phyloP scores from a whole-genome alignment of 2,797 vertebrate genomes.

The Darevskia mixta region DNA sequence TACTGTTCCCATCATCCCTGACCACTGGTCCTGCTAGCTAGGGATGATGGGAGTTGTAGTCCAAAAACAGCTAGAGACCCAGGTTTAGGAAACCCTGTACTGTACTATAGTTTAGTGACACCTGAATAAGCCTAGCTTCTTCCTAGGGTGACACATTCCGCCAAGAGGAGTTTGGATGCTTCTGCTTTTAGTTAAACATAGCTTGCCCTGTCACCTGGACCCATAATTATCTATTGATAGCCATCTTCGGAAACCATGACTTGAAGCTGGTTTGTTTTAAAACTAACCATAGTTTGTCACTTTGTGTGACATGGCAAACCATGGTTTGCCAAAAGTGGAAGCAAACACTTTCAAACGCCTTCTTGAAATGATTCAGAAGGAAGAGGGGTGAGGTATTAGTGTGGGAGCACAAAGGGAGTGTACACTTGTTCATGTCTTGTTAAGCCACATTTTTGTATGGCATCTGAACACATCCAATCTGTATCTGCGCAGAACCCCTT shows the following conservation, averaged over 20 bases:
- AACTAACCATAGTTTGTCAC: too few species aligned
- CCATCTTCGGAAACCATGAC: not conserved
- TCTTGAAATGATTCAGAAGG: too few species aligned
- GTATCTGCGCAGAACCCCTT: not conserved
- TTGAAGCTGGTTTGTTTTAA: not conserved
- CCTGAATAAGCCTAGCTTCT: not conserved
- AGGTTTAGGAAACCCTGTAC: not conserved
- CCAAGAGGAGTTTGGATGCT: not conserved
- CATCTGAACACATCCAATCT: not conserved
- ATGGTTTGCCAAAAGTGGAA: not conserved
- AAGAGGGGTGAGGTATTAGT: not conserved
- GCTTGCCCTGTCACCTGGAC: not conserved
- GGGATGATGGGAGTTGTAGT: too few species aligned
- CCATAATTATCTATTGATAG: not conserved
- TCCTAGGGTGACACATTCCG: too few species aligned
- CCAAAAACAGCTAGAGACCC: too few species aligned
- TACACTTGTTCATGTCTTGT: not conserved
- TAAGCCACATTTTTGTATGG: not conserved
- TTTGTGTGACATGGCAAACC: not conserved
- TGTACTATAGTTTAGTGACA: not conserved
- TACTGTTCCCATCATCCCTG: not conserved
- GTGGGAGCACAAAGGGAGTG: not conserved
- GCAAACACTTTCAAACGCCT: not conserved
- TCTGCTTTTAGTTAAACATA: not conserved
- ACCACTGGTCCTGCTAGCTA: not conserved